Conservation (phyloP, 2,113 vertebrate species). For the Podocnemis expansa region DNA sequence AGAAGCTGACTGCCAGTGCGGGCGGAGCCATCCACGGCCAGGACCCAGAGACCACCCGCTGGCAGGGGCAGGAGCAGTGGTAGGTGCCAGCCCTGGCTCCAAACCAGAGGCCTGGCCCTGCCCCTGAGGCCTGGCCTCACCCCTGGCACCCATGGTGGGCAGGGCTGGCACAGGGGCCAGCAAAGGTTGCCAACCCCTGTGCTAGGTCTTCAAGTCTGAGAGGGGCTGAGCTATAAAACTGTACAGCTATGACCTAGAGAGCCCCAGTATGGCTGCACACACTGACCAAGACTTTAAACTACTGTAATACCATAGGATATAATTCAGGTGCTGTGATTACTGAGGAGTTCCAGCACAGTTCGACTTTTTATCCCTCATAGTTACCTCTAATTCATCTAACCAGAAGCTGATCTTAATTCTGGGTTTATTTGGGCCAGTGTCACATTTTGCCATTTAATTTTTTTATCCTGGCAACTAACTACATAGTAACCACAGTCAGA, state of each 20-base stretch:
- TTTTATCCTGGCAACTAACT: background rate
- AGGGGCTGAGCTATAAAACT: background rate
- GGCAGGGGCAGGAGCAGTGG: no score
- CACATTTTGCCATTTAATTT: background rate
- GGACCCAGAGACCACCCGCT: no score
- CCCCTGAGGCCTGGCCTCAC: no score
- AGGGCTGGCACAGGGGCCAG: no score
- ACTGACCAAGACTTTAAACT: background rate
- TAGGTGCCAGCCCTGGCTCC: no score
- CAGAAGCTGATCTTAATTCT: background rate
- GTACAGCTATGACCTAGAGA: background rate
- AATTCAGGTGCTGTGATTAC: background rate
- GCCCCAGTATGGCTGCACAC: no score
- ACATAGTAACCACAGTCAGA: background rate
- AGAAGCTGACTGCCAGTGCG: no score
- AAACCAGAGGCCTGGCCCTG: no score
- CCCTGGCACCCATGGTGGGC: no score
- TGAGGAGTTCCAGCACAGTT: background rate
- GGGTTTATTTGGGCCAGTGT: fast-evolving
- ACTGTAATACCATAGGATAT: background rate
- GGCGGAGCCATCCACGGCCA: no score
- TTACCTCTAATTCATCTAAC: background rate
- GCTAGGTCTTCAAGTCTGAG: background rate
- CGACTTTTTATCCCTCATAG: background rate
- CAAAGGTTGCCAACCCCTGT: no score